These are phyloP conservation scores for Pygathrix nemaeus DNA, from an alignment of 2,113 vertebrate genomes.

Conservation along the genomic window DNA sequence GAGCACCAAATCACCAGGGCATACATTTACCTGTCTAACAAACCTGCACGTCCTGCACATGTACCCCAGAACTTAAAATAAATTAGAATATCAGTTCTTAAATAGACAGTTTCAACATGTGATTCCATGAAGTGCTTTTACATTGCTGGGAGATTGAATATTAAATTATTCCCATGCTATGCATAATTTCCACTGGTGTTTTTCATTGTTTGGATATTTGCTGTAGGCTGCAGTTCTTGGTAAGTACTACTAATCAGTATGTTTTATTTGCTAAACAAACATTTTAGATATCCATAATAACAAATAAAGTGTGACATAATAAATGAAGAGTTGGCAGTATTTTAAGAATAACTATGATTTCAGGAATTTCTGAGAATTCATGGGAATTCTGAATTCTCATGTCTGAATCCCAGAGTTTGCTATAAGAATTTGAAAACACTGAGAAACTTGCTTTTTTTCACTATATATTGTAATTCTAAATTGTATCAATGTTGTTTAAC, in stretches of 20 bases:
- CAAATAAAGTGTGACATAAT: not conserved
- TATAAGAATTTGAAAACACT: not conserved
- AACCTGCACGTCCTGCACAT: no score
- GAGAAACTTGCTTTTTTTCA: not conserved
- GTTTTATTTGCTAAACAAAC: not conserved
- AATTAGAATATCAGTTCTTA: not conserved
- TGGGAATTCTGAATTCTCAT: not conserved
- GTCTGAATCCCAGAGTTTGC: not conserved
- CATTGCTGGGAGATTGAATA: not conserved
- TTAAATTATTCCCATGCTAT: not conserved
- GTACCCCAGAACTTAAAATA: no score
- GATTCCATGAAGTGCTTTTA: not conserved
- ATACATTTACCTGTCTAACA: no score
- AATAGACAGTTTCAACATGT: not conserved
- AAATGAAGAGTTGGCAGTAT: not conserved
- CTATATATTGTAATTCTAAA: not conserved
- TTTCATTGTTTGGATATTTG: not conserved
- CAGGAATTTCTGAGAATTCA: not conserved
- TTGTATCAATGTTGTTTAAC: not conserved
- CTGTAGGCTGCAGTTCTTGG: not conserved
- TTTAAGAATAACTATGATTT: not conserved
- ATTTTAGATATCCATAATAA: not conserved
- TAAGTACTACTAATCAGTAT: not conserved
- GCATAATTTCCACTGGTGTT: not conserved
- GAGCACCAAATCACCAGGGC: no score